These are phyloP conservation scores for Pimpla rufipes DNA, from an alignment of 2,888 invertebrate genomes.

Conservation along the genomic window DNA sequence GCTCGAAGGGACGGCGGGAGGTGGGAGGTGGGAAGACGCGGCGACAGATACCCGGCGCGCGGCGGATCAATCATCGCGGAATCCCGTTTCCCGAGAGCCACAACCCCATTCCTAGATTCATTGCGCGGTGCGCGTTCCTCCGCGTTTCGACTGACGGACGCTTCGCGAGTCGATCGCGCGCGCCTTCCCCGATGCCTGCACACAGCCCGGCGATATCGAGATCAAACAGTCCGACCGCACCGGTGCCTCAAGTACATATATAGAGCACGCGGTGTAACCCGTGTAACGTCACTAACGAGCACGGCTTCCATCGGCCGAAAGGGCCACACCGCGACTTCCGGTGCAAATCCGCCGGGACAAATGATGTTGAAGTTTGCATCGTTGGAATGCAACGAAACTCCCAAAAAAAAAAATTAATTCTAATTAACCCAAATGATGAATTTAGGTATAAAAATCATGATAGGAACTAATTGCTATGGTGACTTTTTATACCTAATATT, in stretches of 20 bases:
- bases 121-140: slow-evolving; percentile 67
- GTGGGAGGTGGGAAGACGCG: slow-evolving; percentile 43
- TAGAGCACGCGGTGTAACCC: slow-evolving; percentile 34
- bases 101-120: slow-evolving; percentile 65
- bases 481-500: too few relatives aligned
- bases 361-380: too few relatives aligned
- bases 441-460: too few relatives aligned
- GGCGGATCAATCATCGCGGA: slow-evolving; percentile 77
- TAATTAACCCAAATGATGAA: too few relatives aligned
- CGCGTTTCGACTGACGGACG: slow-evolving; percentile 66
- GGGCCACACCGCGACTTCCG: slow-evolving; percentile 48
- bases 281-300: slow-evolving; percentile 48
- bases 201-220: slow-evolving; percentile 40
- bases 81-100: slow-evolving; percentile 71
- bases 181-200: slow-evolving; percentile 23
- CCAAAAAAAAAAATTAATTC: too few relatives aligned
- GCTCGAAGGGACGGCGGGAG: too few relatives aligned
- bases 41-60: slow-evolving; percentile 64
- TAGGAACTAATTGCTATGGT: too few relatives aligned
- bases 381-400: too few relatives aligned
- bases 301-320: slow-evolving; percentile 28
- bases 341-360: slow-evolving; percentile 32
- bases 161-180: slow-evolving; percentile 36
- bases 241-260: background rate
- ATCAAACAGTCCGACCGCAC: slow-evolving; percentile 61